These are phyloP conservation scores for Celastrina argiolus DNA, from an alignment of 2,888 invertebrate genomes.

Conservation along the genomic window DNA sequence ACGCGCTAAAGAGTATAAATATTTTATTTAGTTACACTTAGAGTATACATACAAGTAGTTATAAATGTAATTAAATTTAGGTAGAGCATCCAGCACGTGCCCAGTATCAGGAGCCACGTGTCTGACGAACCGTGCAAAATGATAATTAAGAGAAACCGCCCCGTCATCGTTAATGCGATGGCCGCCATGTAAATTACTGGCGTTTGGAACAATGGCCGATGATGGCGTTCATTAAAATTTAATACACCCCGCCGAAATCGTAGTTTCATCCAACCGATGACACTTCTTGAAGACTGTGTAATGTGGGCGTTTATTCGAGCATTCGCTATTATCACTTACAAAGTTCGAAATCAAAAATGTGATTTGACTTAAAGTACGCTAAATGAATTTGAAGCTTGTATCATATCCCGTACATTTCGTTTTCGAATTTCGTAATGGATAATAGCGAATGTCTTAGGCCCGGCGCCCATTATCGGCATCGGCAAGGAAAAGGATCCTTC, in stretches of 20 bases:
- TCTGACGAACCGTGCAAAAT: conserved; percentile 75
- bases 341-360: no score
- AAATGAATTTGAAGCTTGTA: no score
- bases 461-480: no score
- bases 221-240: conserved; percentile 65
- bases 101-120: conserved; percentile 50
- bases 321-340: no score
- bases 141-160: conserved; percentile 77
- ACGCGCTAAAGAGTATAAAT: no score
- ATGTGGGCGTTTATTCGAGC: no score
- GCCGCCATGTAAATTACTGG: conserved; percentile 68
- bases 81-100: conserved; percentile 28
- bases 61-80: conserved; percentile 29
- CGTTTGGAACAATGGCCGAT: conserved; percentile 65
- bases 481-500: no score
- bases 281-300: neutral
- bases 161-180: conserved; percentile 75
- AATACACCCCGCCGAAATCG: conserved; percentile 37
- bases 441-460: no score
- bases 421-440: no score
- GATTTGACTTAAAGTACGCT: no score
- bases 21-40: neutral
- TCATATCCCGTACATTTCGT: no score
- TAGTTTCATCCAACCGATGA: neutral
- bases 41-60: neutral